Percentiles rank a stretch among this genome's conserved stretches.
These are phyloP conservation scores for Whitmania pigra DNA, from an alignment of 1,140 invertebrate species.

Conservation along the genomic window DNA sequence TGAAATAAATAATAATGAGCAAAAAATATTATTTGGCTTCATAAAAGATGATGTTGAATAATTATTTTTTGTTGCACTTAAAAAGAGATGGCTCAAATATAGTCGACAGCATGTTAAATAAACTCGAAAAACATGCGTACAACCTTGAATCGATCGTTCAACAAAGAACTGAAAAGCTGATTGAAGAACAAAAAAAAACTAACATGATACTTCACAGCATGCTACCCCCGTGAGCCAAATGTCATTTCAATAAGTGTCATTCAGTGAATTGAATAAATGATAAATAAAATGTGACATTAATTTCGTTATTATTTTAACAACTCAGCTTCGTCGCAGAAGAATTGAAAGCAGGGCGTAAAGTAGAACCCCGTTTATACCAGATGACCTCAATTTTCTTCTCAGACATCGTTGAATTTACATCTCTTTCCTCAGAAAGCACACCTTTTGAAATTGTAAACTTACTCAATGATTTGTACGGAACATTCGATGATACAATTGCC, in stretches of 20 bases:
- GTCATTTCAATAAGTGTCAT: not conserved
- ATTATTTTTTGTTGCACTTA: no score
- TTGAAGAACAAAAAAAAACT: constrained; percentile 78
- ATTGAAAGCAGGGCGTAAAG: constrained; percentile 66
- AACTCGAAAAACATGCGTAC: constrained; percentile 80
- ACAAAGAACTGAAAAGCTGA: constrained; percentile 69
- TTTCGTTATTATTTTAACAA: not conserved
- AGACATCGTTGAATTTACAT: constrained; percentile 91
- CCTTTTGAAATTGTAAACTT: constrained; percentile 43
- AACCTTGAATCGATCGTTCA: constrained; percentile 74
- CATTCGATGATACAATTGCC: constrained; percentile 26
- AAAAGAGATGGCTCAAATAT: constrained; percentile 57
- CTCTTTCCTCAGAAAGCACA: constrained; percentile 66
- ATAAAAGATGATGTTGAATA: not conserved
- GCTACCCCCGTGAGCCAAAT: constrained; percentile 58
- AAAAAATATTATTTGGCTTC: not conserved
- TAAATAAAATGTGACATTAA: not conserved
- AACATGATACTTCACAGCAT: constrained; percentile 74
- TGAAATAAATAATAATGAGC: not conserved
- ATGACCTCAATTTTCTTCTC: constrained; percentile 84
- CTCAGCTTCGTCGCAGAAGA: constrained; percentile 71
- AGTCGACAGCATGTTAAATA: constrained; percentile 82
- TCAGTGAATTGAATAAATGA: not conserved
- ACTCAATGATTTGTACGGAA: constrained; percentile 53
- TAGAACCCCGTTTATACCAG: constrained; percentile 72